phyloP scores from a whole-genome alignment of 2,113 vertebrate genomes.

The Alectura lathami region DNA sequence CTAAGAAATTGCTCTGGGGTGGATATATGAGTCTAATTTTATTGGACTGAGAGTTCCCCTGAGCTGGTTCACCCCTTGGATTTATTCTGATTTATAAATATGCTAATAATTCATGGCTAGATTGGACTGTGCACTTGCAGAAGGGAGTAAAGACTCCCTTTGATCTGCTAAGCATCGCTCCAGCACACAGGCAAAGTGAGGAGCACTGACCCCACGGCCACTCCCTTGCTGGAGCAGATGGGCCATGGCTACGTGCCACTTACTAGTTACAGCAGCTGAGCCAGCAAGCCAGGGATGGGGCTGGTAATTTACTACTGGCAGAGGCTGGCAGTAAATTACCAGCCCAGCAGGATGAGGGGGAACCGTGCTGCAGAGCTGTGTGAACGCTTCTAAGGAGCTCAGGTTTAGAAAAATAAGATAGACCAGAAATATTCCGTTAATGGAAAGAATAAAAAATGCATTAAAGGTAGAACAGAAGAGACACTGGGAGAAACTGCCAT shows the following conservation, averaged over 20 bases:
- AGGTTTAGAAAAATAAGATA: background rate
- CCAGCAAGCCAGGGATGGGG: background rate
- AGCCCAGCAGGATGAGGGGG: background rate
- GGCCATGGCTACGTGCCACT: background rate
- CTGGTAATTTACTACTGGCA: background rate
- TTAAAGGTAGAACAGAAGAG: background rate
- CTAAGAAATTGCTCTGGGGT: constrained; percentile 12
- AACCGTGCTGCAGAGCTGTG: background rate
- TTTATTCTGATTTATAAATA: constrained; percentile 16
- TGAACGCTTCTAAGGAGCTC: background rate
- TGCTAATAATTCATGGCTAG: background rate
- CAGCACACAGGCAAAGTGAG: accelerated
- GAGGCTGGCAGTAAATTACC: background rate
- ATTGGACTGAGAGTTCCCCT: constrained; percentile 13
- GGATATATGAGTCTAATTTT: constrained; percentile 9
- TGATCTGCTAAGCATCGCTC: background rate
- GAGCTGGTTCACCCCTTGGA: background rate
- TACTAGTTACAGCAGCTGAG: background rate
- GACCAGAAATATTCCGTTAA: background rate
- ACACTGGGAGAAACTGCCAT: background rate
- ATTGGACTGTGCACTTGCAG: background rate
- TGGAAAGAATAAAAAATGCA: constrained; percentile 8
- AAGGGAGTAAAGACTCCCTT: background rate
- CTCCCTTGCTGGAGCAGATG: background rate
- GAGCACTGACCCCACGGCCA: background rate